phyloP scores from a whole-genome alignment of 1,140 invertebrate genomes.

The Micrasema minimum region DNA sequence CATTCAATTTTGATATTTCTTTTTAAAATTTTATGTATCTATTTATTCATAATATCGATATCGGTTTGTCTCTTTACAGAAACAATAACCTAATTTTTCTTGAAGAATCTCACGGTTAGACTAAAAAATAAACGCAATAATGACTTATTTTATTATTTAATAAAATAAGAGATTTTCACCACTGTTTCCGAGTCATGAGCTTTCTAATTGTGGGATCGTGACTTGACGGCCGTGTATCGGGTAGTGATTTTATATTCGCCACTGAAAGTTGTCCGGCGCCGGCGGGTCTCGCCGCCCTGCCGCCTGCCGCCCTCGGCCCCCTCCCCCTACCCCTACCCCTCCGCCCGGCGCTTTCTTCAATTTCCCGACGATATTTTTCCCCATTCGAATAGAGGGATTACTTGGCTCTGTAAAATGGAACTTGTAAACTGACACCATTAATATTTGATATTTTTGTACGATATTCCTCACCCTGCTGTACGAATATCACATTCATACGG shows the following conservation, averaged over 20 bases:
- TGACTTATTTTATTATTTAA: no score
- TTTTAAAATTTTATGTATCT: no score
- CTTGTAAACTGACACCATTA: constrained; percentile 11
- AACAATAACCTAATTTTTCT: no score
- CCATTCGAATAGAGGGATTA: constrained; percentile 25
- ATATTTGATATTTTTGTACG: background rate
- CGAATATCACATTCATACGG: no score
- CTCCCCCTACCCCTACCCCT: background rate
- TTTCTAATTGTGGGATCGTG: constrained; percentile 32
- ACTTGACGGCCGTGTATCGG: background rate
- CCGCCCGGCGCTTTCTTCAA: constrained; percentile 20
- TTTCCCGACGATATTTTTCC: constrained; percentile 27
- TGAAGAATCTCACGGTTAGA: no score
- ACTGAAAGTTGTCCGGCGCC: constrained; percentile 43
- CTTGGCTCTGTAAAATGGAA: constrained; percentile 7
- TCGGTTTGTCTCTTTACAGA: no score
- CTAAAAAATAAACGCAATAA: no score
- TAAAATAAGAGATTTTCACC: constrained; percentile 1
- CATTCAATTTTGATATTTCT: no score
- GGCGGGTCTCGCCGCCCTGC: constrained; percentile 44
- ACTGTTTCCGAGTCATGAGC: constrained; percentile 10
- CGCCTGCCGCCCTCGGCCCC: constrained; percentile 11
- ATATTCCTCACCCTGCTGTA: constrained; percentile 11
- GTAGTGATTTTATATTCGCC: constrained; percentile 26
- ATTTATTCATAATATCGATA: no score